Percentiles rank a stretch among this genome's conserved stretches.
phyloP scores from a whole-genome alignment of 2,113 vertebrate species.

The Grammomys surdaster region DNA sequence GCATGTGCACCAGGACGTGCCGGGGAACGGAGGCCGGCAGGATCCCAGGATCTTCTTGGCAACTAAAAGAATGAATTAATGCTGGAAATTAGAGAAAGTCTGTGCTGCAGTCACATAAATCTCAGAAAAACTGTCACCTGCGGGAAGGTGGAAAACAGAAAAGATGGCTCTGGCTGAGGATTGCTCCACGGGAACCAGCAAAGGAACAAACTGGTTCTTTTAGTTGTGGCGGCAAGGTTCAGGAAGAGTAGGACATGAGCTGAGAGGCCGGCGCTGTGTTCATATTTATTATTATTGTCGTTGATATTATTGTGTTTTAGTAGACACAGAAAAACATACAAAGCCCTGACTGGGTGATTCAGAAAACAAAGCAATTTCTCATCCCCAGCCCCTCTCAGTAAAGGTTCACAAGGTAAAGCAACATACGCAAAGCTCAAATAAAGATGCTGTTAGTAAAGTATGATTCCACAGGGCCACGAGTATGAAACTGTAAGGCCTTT shows the following conservation, averaged over 20 bases:
- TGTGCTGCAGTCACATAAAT: neutral
- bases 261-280: neutral
- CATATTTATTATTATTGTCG: neutral
- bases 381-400: neutral
- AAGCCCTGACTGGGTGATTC: neutral
- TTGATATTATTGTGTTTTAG: neutral
- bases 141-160: neutral
- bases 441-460: neutral
- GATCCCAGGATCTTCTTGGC: neutral
- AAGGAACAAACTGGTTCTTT: neutral
- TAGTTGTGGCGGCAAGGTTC: neutral
- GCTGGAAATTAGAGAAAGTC: neutral
- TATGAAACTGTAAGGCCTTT: neutral
- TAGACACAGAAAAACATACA: neutral
- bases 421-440: neutral
- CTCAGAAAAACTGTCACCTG: neutral
- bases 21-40: neutral
- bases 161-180: neutral
- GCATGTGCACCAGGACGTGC: neutral
- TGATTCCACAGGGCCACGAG: neutral
- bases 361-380: slow-evolving; percentile 22
- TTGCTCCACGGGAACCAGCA: neutral
- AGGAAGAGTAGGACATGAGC: neutral
- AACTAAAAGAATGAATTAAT: neutral
- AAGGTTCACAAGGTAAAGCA: slow-evolving; percentile 41